These are phyloP conservation scores for Actenoides hombroni DNA, from an alignment of 2,113 vertebrate species.

Conservation along the genomic window DNA sequence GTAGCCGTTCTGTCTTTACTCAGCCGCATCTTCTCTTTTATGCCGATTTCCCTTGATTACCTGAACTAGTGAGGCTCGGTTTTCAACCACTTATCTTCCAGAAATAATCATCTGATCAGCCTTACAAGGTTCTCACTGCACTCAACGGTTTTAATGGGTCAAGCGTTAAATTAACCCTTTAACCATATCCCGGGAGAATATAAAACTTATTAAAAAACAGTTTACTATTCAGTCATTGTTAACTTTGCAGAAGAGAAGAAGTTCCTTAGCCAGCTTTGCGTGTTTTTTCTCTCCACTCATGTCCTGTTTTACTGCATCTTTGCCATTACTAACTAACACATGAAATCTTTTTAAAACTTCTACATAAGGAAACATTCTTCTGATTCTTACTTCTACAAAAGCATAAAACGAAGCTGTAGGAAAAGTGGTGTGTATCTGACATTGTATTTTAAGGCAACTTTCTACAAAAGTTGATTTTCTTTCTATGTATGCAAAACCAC, in stretches of 20 bases:
- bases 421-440: background rate
- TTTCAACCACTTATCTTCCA: constrained; percentile 87
- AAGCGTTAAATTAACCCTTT: constrained; percentile 78
- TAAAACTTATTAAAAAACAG: constrained; percentile 67
- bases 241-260: background rate
- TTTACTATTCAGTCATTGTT: constrained; percentile 60
- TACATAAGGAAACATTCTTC: background rate
- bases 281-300: background rate
- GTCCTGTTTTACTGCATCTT: background rate
- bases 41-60: constrained; percentile 86
- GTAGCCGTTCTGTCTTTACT: constrained; percentile 74
- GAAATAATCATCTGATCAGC: constrained; percentile 88
- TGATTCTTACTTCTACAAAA: background rate
- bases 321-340: background rate
- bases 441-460: background rate
- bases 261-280: background rate
- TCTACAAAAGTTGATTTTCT: background rate
- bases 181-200: constrained; percentile 54
- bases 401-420: background rate
- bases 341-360: background rate
- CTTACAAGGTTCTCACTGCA: constrained; percentile 77
- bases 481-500: background rate
- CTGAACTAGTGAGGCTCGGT: constrained; percentile 85
- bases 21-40: constrained; percentile 77
- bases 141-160: constrained; percentile 74